These are phyloP conservation scores for Acridotheres tristis DNA, from an alignment of 2,797 vertebrate species.

Conservation along the genomic window DNA sequence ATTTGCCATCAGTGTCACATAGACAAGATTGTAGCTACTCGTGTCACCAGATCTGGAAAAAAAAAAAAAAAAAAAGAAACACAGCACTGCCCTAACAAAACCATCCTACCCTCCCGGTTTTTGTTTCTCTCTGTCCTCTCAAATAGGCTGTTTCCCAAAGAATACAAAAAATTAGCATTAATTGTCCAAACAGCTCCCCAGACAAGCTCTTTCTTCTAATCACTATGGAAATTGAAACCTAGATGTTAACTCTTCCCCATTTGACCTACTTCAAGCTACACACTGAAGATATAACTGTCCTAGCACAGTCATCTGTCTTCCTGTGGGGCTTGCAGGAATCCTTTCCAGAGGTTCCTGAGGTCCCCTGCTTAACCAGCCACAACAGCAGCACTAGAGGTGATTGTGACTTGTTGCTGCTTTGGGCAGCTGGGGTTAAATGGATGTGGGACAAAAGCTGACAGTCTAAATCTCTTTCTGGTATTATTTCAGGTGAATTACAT, in stretches of 20 bases:
- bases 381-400: background rate
- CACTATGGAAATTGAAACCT: conserved; percentile 1
- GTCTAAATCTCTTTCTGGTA: background rate
- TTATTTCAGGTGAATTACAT: background rate
- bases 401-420: background rate
- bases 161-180: background rate
- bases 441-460: background rate
- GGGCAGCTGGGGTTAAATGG: background rate
- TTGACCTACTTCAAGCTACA: conserved; percentile 2
- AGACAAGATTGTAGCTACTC: background rate
- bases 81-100: background rate
- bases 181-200: background rate
- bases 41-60: background rate
- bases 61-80: no score
- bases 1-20: background rate
- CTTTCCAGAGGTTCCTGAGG: background rate
- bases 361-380: background rate
- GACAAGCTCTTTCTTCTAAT: background rate
- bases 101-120: background rate
- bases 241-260: conserved; percentile 1
- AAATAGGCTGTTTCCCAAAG: background rate
- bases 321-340: background rate
- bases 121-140: background rate
- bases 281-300: background rate
- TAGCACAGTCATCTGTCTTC: background rate